Base-by-base conservation (phyloP, 2,797 vertebrate genomes). In the Rhinella marina region DNA sequence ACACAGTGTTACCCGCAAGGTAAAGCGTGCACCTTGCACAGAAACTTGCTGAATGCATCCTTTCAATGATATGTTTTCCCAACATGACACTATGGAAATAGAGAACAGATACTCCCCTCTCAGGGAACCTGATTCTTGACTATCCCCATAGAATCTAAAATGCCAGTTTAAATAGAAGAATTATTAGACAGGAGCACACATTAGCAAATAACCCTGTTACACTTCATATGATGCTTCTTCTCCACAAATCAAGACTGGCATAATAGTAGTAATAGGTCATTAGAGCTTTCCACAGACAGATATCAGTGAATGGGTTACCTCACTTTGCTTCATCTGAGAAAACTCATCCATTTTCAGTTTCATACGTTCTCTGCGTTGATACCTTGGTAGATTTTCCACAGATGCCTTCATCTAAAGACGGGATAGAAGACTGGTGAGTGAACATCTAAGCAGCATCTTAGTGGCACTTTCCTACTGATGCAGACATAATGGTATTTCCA, bases 371-470 rank as follows among this genome's bases (percentile, higher is more conserved):
- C 97, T 99, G 78, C 98, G 96, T 87, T 96, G 94, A 14, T 90
- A 95, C 85, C 97, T 94, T 0, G 98, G 97, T 27, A 99, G 92
- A 86, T 97, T 99, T 89, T 99, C 97, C 14, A 97, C 94, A 54
- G 96, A 94, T 0, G 92, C 95, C 93, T 99, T 99, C 0, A 98
- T 94, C 98, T 99, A 90, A 48, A 64, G 75, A 84, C 19, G 54
- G 57, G 64, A 29, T 11, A 66, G 17, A 75, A 48, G 23, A 54
- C 48, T 54, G 72, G 83, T 27, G 32, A 50, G 32, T 50, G 32
- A 50, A 66, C 5, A 79, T 66, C 61, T 41, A 14, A 17, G 3
- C 52, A 54, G 52, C 52, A 54, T 54, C 41, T 41, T 41, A 41
- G 41, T 41, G 12, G 64, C 27, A 7, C 68, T 32, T 32, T 17